A percentile compares a stretch with the other conserved stretches of the same genome.
These are phyloP conservation scores for Argyresthia albistria DNA, from an alignment of 2,888 invertebrate genomes.

Conservation along the genomic window DNA sequence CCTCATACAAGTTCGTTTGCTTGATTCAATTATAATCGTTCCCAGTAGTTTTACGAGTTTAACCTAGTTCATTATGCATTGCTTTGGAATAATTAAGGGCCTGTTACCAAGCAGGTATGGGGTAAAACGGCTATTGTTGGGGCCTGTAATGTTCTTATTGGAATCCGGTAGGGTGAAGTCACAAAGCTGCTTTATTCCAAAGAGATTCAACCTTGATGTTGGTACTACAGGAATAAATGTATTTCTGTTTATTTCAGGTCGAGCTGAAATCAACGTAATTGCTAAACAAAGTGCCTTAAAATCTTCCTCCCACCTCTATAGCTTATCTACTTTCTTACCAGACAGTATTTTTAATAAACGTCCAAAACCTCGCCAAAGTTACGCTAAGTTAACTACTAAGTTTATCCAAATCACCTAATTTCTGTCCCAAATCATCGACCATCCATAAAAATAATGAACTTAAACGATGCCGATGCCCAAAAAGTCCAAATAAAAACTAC, in stretches of 20 bases:
- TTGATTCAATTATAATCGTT: neutral
- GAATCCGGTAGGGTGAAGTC: slow-evolving; percentile 7
- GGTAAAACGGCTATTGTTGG: slow-evolving; percentile 7
- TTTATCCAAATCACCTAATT: too few relatives aligned
- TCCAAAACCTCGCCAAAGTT: too few relatives aligned
- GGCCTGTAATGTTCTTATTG: slow-evolving; percentile 7
- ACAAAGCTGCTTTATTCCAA: slow-evolving; percentile 6
- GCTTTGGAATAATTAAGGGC: slow-evolving; percentile 13
- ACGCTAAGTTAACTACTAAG: too few relatives aligned
- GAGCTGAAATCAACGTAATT: slow-evolving; percentile 17
- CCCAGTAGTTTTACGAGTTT: slow-evolving; percentile 1
- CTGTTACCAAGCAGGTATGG: slow-evolving; percentile 9
- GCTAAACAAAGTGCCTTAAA: slow-evolving; percentile 44
- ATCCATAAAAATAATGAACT: too few relatives aligned
- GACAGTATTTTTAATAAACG: too few relatives aligned
- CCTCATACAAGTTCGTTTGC: too few relatives aligned
- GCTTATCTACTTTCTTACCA: too few relatives aligned
- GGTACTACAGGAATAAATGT: neutral
- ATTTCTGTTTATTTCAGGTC: slow-evolving; percentile 37
- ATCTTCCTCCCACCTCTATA: slow-evolving; percentile 23
- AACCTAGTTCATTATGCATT: slow-evolving; percentile 12
- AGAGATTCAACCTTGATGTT: neutral
- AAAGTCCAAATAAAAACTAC: neutral
- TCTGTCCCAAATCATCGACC: too few relatives aligned
- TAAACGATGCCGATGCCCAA: too few relatives aligned